Conservation (phyloP, 2,797 vertebrate species). For the Paedocypris micromegethes region DNA sequence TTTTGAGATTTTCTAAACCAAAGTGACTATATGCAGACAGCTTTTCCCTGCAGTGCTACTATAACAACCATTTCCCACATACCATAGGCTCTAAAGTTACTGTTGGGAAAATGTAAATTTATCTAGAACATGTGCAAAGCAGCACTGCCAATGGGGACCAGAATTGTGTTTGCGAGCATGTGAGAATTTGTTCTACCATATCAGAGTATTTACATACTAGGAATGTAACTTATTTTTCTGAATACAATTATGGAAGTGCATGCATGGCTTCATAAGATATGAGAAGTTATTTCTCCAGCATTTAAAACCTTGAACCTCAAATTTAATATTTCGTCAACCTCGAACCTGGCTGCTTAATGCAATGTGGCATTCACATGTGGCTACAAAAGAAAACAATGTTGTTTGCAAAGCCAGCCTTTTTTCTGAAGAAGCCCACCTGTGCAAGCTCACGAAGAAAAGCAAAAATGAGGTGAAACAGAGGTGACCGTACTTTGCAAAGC, state of each 20-base stretch:
- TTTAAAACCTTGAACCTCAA: no score
- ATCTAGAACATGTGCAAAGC: constrained; percentile 62
- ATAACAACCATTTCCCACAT: constrained; percentile 74
- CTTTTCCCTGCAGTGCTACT: constrained; percentile 65
- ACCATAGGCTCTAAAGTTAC: constrained; percentile 75
- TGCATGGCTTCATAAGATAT: no score
- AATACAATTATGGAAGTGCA: no score
- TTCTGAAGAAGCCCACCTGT: constrained; percentile 43
- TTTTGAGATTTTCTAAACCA: constrained; percentile 61
- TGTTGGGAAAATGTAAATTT: constrained; percentile 71
- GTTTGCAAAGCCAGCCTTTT: constrained; percentile 45
- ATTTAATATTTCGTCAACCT: no score
- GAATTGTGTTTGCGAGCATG: constrained; percentile 46
- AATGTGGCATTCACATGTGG: constrained; percentile 43
- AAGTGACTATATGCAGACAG: constrained; percentile 65
- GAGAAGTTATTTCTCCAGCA: no score
- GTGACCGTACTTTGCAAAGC: constrained; percentile 42
- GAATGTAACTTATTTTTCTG: no score
- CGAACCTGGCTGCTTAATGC: constrained; percentile 37
- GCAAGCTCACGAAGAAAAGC: constrained; percentile 35
- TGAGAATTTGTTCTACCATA: constrained; percentile 29
- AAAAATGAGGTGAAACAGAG: constrained; percentile 45
- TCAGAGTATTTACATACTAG: no score
- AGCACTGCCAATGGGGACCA: constrained; percentile 34
- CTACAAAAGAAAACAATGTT: constrained; percentile 41